phyloP scores from a whole-genome alignment of 2,113 vertebrate genomes.

The Malurus elegans region DNA sequence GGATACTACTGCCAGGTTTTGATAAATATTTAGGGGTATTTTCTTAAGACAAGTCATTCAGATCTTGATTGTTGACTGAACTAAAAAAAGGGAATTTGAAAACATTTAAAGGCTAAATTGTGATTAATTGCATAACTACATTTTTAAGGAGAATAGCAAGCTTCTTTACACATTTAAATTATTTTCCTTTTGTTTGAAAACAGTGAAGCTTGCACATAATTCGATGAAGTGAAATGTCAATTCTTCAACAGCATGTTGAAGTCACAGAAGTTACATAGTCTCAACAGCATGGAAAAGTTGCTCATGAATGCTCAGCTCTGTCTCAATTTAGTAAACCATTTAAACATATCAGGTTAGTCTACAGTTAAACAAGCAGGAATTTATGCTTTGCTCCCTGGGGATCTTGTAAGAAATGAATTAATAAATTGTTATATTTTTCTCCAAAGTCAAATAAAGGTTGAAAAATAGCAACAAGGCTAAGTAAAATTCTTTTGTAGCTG shows the following conservation, averaged over 20 bases:
- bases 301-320: neutral
- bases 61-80: neutral
- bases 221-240: neutral
- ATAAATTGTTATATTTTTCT: neutral
- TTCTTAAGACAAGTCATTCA: neutral
- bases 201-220: neutral
- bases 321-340: neutral
- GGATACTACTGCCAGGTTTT: neutral
- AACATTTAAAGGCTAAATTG: neutral
- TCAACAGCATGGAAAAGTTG: neutral
- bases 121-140: neutral
- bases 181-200: neutral
- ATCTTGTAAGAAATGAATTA: neutral
- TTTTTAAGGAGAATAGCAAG: neutral
- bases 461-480: neutral
- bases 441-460: neutral
- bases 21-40: neutral
- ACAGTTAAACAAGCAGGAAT: neutral
- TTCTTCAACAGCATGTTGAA: too few species aligned
- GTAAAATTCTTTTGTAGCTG: neutral
- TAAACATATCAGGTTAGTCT: neutral
- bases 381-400: neutral
- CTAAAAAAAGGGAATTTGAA: neutral
- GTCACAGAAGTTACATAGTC: neutral
- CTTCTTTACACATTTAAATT: neutral